These are phyloP conservation scores for Nemoura dubitans DNA, from an alignment of 2,888 invertebrate genomes.

Conservation along the genomic window DNA sequence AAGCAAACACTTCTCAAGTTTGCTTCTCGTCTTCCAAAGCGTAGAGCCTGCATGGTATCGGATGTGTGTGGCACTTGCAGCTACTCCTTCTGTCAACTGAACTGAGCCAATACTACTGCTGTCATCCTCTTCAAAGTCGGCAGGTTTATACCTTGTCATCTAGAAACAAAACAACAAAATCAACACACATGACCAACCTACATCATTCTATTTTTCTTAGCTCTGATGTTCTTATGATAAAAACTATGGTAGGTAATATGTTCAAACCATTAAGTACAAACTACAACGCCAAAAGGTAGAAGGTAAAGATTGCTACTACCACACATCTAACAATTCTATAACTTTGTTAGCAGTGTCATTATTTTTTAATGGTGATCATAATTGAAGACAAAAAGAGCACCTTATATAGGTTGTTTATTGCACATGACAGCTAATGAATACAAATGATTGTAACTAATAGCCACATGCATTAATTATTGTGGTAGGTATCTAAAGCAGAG, in stretches of 20 bases:
- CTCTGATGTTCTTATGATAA: no score
- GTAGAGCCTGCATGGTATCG: slow-evolving; percentile 82
- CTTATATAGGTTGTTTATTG: background rate
- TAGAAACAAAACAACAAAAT: slow-evolving; percentile 57
- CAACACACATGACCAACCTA: background rate
- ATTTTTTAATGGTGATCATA: background rate
- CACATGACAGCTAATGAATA: background rate
- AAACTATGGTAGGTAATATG: no score
- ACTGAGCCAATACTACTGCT: slow-evolving; percentile 84
- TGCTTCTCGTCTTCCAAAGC: slow-evolving; percentile 78
- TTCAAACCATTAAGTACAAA: background rate
- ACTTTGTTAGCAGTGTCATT: no score
- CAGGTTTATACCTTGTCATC: slow-evolving; percentile 91
- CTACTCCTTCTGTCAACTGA: slow-evolving; percentile 81
- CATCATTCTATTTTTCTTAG: background rate
- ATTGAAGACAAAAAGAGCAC: background rate
- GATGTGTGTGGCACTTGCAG: slow-evolving; percentile 82
- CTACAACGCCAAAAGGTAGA: background rate
- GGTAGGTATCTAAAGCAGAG: background rate
- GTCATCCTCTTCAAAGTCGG: slow-evolving; percentile 86
- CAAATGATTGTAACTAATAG: background rate
- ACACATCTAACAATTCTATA: background rate
- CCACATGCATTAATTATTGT: background rate
- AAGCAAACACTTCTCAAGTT: slow-evolving; percentile 75
- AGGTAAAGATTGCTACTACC: background rate